phyloP scores from a whole-genome alignment of 2,797 vertebrate species.

The Yasuhikotakia modesta region DNA sequence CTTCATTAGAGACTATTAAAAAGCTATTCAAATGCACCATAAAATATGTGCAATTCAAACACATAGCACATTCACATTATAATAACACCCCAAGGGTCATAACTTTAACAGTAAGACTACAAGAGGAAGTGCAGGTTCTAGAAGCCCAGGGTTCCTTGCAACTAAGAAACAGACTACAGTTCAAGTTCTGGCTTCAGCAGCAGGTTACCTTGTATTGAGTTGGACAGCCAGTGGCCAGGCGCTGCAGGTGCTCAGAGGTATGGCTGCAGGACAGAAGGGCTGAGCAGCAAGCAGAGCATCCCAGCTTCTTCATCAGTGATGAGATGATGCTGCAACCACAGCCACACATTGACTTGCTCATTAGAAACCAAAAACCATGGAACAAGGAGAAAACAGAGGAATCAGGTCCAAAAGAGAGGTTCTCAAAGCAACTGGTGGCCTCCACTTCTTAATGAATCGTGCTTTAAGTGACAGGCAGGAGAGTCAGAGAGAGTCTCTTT shows the following conservation, averaged over 20 bases:
- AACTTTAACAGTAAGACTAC: background rate
- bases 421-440: background rate
- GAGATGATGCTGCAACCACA: constrained; percentile 98
- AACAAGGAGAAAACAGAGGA: constrained; percentile 20
- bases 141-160: background rate
- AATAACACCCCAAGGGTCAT: background rate
- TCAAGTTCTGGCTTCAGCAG: background rate
- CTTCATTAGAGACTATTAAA: constrained; percentile 14
- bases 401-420: constrained; percentile 5
- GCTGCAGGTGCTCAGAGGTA: constrained; percentile 94
- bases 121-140: background rate
- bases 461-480: background rate
- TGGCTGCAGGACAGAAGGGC: constrained; percentile 92
- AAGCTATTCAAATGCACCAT: no score
- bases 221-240: constrained; percentile 87
- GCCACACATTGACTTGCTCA: constrained; percentile 97
- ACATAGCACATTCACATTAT: no score
- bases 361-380: constrained; percentile 71
- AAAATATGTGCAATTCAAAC: background rate
- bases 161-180: background rate
- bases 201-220: constrained; percentile 90
- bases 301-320: constrained; percentile 98
- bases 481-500: no score
- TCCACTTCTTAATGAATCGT: background rate
- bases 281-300: constrained; percentile 94